phyloP scores from a whole-genome alignment of 2,113 vertebrate species.

The Ceratotherium simum region DNA sequence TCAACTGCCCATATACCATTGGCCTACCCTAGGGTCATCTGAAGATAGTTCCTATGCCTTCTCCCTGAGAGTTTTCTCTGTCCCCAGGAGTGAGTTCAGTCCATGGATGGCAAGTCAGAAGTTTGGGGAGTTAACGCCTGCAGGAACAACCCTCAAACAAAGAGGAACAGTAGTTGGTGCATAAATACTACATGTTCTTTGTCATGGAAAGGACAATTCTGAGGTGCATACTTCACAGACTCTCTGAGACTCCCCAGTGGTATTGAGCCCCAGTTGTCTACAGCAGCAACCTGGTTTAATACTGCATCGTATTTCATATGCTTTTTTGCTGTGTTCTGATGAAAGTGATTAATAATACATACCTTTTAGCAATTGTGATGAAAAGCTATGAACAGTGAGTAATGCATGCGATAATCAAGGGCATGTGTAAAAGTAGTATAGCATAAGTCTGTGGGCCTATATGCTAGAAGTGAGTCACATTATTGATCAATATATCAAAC shows the following conservation, averaged over 20 bases:
- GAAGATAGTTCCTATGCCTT: neutral
- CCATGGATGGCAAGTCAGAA: neutral
- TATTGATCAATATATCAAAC: neutral
- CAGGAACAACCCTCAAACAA: neutral
- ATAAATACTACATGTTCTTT: neutral
- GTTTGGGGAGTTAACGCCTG: neutral
- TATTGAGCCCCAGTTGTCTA: neutral
- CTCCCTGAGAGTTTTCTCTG: neutral
- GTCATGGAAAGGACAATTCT: neutral
- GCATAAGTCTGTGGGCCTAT: neutral
- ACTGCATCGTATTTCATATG: neutral
- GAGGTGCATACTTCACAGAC: neutral
- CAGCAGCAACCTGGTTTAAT: neutral
- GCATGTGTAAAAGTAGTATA: neutral
- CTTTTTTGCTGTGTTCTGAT: neutral
- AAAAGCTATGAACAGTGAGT: neutral
- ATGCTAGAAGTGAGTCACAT: neutral
- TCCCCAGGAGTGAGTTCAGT: neutral
- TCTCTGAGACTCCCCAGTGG: neutral
- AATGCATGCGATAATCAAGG: neutral
- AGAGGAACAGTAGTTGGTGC: neutral
- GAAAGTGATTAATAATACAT: conserved; percentile 5
- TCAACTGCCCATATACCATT: neutral
- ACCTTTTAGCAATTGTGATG: neutral
- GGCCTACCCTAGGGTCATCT: neutral